These are phyloP conservation scores for Pristionchus maxplancki DNA, from an alignment of 2,888 invertebrate species.

Conservation along the genomic window DNA sequence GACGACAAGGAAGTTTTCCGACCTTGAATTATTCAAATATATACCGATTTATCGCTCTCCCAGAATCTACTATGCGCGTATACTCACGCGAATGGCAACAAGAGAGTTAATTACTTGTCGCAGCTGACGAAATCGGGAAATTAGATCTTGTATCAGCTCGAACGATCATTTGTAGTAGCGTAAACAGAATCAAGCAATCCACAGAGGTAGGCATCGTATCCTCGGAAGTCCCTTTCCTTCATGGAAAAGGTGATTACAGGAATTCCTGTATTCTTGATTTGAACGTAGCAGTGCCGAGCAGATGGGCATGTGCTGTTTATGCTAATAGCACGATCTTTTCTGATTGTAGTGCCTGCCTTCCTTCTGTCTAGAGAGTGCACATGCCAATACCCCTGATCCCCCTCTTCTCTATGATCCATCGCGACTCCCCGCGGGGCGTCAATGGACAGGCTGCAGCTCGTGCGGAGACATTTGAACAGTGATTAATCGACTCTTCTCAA, in stretches of 20 bases:
- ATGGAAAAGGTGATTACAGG: background rate
- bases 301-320: conserved; percentile 37
- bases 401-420: background rate
- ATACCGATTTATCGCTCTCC: background rate
- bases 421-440: conserved; percentile 3
- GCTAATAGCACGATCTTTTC: conserved; percentile 26
- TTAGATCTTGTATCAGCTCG: conserved; percentile 8
- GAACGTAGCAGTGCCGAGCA: background rate
- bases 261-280: background rate
- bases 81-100: conserved; percentile 18
- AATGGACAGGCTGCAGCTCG: conserved; percentile 6
- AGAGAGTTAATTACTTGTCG: conserved; percentile 5
- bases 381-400: background rate
- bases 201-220: background rate
- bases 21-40: background rate
- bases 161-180: conserved; percentile 20
- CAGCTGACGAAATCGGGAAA: conserved; percentile 7
- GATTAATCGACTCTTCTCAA: conserved; percentile 12
- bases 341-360: background rate
- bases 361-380: background rate
- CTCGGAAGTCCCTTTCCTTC: background rate
- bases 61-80: conserved; percentile 2
- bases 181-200: background rate
- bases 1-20: too few species aligned
- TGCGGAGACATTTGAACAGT: conserved; percentile 45